Evolutionary conservation across 1,140 invertebrate genomes (phyloP).

Genomic region (Drosophila equinoxialis): DNA sequence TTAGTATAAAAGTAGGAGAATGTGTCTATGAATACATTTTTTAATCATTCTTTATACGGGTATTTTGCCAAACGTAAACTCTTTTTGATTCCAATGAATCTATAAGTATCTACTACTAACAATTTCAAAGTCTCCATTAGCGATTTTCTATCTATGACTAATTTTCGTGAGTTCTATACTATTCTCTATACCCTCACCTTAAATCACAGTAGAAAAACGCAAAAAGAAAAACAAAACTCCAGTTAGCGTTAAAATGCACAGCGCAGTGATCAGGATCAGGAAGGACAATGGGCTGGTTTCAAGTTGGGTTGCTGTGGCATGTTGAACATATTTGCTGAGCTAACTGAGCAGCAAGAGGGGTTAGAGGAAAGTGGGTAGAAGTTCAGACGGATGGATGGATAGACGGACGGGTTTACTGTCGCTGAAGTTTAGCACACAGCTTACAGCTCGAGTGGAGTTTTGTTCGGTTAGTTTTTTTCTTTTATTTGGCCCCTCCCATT

Average conservation of each 20-base stretch:
- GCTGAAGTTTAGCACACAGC: slow-evolving; percentile 69
- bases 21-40: no score
- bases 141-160: slow-evolving; percentile 6
- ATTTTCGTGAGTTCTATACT: slow-evolving; percentile 33
- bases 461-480: slow-evolving; percentile 25
- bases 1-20: no score
- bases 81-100: not conserved
- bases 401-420: slow-evolving; percentile 46
- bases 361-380: not conserved
- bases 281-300: slow-evolving; percentile 64
- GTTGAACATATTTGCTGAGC: slow-evolving; percentile 78
- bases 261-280: slow-evolving; percentile 76
- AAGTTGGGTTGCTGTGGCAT: slow-evolving; percentile 55
- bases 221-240: slow-evolving; percentile 31
- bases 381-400: not conserved
- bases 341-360: slow-evolving; percentile 24
- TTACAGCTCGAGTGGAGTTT: slow-evolving; percentile 65
- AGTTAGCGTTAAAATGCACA: slow-evolving; percentile 76
- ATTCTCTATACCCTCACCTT: not conserved
- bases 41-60: no score
- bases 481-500: slow-evolving; percentile 14
- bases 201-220: slow-evolving; percentile 18
- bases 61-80: no score
- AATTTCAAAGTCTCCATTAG: not conserved
- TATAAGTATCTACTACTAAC: not conserved